phyloP scores from a whole-genome alignment of 2,888 invertebrate genomes.

The Thecocarcelia acutangulata region DNA sequence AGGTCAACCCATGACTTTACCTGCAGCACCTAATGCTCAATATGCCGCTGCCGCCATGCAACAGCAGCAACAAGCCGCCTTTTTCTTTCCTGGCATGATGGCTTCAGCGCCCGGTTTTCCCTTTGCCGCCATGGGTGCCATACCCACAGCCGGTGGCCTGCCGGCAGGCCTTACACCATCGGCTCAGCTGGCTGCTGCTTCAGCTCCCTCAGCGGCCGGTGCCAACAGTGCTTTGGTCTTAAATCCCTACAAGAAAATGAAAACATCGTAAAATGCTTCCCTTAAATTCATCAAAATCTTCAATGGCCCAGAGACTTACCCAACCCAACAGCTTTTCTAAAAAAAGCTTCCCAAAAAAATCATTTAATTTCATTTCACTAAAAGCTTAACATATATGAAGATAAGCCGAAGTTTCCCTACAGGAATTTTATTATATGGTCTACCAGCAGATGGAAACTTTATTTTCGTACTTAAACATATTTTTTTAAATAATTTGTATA shows the following conservation, averaged over 20 bases:
- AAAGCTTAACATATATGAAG: too few species aligned
- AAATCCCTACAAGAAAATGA: slow-evolving; percentile 95
- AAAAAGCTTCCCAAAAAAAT: slow-evolving; percentile 30
- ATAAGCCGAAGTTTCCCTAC: too few species aligned
- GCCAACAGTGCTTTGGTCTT: slow-evolving; percentile 83
- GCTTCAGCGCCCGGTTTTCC: slow-evolving; percentile 79
- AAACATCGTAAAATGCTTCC: slow-evolving; percentile 84
- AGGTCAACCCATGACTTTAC: slow-evolving; percentile 66
- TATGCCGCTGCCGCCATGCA: slow-evolving; percentile 69
- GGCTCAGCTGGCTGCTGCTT: slow-evolving; percentile 73
- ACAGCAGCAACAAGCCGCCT: slow-evolving; percentile 73
- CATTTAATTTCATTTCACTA: not conserved
- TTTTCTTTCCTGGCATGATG: slow-evolving; percentile 82
- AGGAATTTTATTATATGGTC: too few species aligned
- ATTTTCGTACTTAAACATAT: too few species aligned
- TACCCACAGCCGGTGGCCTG: slow-evolving; percentile 64
- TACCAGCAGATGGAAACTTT: too few species aligned
- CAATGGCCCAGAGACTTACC: slow-evolving; percentile 45
- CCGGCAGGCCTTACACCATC: slow-evolving; percentile 79
- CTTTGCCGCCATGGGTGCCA: slow-evolving; percentile 82
- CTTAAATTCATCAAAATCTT: not conserved
- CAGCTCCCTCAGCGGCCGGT: slow-evolving; percentile 71
- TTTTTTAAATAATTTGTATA: too few species aligned
- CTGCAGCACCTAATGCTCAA: slow-evolving; percentile 71
- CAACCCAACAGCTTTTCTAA: not conserved